Evolutionary conservation across 2,113 vertebrate species (phyloP).

Genomic region (Eupsittula cactorum): DNA sequence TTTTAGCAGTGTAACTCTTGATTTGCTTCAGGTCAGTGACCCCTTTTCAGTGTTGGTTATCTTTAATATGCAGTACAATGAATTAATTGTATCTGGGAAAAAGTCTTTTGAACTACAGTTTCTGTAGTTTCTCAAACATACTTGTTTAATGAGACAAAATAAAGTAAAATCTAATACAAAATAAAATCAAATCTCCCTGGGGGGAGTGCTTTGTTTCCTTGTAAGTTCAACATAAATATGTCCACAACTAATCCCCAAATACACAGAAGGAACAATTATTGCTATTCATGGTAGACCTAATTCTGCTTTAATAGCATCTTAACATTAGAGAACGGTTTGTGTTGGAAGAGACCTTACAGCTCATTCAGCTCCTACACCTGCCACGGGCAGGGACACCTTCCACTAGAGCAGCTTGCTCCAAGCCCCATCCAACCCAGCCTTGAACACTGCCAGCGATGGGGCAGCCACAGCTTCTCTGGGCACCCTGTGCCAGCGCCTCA

Average conservation of each 20-base stretch:
- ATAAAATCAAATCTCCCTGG: not conserved
- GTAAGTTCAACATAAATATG: not conserved
- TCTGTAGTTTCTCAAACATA: not conserved
- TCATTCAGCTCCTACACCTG: not conserved
- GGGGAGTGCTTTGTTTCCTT: not conserved
- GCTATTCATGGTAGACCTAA: accelerated
- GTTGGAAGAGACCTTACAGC: not conserved
- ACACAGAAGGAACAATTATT: too few species aligned
- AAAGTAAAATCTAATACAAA: not conserved
- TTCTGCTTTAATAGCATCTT: not conserved
- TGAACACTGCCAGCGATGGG: not conserved
- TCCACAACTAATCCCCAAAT: not conserved
- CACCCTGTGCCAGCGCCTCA: not conserved
- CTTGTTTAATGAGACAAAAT: not conserved
- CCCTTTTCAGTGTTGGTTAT: not conserved
- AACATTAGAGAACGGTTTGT: not conserved
- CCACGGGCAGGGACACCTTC: not conserved
- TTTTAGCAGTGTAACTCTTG: not conserved
- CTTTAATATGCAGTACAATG: not conserved
- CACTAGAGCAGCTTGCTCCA: not conserved
- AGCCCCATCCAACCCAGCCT: not conserved
- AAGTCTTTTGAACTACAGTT: not conserved
- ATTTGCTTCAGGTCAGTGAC: not conserved
- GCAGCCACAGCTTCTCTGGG: not conserved
- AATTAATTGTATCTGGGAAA: not conserved